Evolutionary conservation across 2,797 vertebrate genomes (phyloP), one percentile per base, ranked within the genome.

Genomic region (Epinephelus coioides): DNA sequence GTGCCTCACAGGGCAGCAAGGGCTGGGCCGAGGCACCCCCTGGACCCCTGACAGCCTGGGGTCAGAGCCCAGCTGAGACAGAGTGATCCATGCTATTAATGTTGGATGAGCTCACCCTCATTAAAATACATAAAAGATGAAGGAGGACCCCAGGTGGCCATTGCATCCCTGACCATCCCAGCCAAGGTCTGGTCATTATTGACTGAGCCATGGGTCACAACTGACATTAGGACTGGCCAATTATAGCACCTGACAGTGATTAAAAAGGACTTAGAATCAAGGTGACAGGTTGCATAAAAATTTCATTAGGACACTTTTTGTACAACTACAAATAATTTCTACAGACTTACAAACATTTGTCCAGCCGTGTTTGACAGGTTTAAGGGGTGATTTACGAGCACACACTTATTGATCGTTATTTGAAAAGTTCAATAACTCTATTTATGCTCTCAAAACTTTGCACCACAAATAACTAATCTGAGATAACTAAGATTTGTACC

Each of bases 101-200:
- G 94, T 94, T 95, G 89, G 84, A 96, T 95, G 88, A 90, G 83
- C 61, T 81, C 56, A 44, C 64, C 75, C 83, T 90, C 74, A 77
- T 12, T 86, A 70, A 88, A 84, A 86, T 83, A 82, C 83, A 88
- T 84, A 79, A 91, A 90, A 88, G 73, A 92, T 88, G 70, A 73
- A 82, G 73, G 85, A 44, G 71, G 79, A 88, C 78, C 82, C 85
- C 93, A 92, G 93, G 89, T 94, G 94, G 85, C 23, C 21, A 76
- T 78, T 67, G 73, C 18, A 51, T 85, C 86, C 79, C 81, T 13
- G 47, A 73, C 57, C 17, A 0, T 82, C 77, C 23, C 75, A 65
- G 84, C 54, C 79, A 81, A 51, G 46, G 79, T 63, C 87, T 86
- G 66, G 77, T 88, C 92, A 93, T 93, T 93, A 87, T 78, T 72